Evolutionary conservation across 2,113 vertebrate genomes (phyloP).

Genomic region (Benitochromis conjunctus): DNA sequence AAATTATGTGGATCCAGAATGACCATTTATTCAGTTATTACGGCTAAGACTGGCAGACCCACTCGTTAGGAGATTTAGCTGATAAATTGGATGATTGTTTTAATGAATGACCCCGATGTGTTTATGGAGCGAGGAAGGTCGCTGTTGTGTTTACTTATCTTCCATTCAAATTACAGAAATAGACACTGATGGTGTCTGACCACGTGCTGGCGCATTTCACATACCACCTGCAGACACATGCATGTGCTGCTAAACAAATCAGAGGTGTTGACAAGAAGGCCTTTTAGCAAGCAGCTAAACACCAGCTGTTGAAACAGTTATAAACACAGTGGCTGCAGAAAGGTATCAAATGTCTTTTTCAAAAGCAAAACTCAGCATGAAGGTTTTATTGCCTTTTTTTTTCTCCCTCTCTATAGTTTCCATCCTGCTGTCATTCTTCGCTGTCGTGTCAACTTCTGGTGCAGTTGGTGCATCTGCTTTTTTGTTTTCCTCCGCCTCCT

Average conservation of each 20-base stretch:
- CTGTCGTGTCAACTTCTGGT: not conserved
- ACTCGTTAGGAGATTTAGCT: not conserved
- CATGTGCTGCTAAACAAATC: constrained; percentile 48
- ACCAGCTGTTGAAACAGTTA: constrained; percentile 33
- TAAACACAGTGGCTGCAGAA: not conserved
- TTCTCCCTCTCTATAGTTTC: not conserved
- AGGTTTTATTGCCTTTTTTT: not conserved
- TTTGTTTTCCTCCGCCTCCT: not conserved
- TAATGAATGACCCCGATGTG: constrained; percentile 19
- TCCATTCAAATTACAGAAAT: constrained; percentile 35
- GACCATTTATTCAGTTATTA: not conserved
- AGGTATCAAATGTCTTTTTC: not conserved
- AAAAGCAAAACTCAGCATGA: not conserved
- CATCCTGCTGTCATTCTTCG: not conserved
- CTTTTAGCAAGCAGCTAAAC: constrained; percentile 17
- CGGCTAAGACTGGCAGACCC: not conserved
- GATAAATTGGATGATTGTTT: constrained; percentile 1
- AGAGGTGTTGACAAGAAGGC: constrained; percentile 39
- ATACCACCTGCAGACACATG: constrained; percentile 24
- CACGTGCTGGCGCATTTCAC: constrained; percentile 27
- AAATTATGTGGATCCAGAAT: not conserved
- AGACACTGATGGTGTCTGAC: not conserved
- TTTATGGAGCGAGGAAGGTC: constrained; percentile 40
- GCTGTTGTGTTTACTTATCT: not conserved
- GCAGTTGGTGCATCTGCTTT: not conserved